Evolutionary conservation across 2,113 vertebrate species (phyloP).

Genomic region (Istiophorus platypterus): DNA sequence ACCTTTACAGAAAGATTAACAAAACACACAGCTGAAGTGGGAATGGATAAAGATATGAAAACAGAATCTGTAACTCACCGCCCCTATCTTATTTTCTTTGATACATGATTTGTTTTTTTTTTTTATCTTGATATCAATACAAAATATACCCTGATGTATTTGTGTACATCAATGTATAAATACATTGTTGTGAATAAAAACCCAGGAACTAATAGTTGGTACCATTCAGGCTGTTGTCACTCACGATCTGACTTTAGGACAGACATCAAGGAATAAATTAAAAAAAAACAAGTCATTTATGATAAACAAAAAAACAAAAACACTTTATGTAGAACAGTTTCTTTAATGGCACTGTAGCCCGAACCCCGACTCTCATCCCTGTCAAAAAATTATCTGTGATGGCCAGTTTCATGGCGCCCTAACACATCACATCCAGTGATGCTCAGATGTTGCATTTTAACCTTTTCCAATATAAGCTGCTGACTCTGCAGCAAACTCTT

Average conservation of each 20-base stretch:
- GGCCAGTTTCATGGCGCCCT: slow-evolving; percentile 7
- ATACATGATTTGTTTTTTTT: no score
- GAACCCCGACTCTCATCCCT: neutral
- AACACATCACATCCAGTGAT: neutral
- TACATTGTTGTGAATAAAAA: neutral
- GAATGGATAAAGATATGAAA: no score
- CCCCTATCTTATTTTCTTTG: no score
- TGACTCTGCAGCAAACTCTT: slow-evolving; percentile 4
- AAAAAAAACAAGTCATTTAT: neutral
- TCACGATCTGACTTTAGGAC: no score
- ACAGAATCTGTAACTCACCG: no score
- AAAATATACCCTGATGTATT: neutral
- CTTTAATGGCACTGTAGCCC: neutral
- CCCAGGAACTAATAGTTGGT: no score
- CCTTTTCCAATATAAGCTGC: slow-evolving; percentile 13
- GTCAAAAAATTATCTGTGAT: neutral
- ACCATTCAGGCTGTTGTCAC: no score
- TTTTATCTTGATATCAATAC: neutral
- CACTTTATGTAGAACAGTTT: neutral
- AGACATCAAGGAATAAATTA: neutral
- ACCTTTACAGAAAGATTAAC: no score
- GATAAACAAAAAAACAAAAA: neutral
- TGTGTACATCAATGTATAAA: neutral
- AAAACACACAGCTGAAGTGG: no score
- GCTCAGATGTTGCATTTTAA: neutral